phyloP scores from a whole-genome alignment of 2,797 vertebrate species.

The Falco peregrinus region DNA sequence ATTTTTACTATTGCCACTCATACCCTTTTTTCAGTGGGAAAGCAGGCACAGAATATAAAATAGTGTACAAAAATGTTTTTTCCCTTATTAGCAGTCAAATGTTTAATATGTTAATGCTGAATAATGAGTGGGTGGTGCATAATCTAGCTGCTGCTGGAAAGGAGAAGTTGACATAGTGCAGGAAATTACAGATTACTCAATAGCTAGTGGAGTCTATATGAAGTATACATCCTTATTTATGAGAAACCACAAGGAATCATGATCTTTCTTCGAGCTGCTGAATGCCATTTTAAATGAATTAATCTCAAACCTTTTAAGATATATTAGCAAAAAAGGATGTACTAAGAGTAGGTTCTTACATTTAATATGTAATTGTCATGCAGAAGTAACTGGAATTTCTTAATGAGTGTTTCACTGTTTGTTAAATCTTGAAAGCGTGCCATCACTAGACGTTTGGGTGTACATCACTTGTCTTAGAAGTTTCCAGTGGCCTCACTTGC shows the following conservation, averaged over 20 bases:
- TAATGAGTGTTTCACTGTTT: background rate
- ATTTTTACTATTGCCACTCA: background rate
- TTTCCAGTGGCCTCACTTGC: background rate
- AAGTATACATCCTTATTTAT: background rate
- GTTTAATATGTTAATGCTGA: background rate
- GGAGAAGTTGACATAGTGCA: background rate
- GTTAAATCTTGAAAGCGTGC: background rate
- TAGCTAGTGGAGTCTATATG: background rate
- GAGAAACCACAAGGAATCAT: background rate
- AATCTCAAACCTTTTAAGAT: background rate
- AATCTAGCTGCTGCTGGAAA: background rate
- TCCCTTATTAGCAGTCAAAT: background rate
- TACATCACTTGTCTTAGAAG: background rate
- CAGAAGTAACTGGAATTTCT: background rate
- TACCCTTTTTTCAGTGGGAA: background rate
- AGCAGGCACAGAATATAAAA: background rate
- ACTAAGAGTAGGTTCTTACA: background rate
- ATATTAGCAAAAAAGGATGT: background rate
- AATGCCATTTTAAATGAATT: background rate
- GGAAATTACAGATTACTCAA: background rate
- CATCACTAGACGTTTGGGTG: fast-evolving
- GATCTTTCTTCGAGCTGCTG: background rate
- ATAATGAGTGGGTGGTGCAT: background rate
- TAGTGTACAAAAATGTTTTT: background rate
- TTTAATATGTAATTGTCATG: background rate